Base-by-base conservation (phyloP, 2,888 invertebrate species). In the Calameuta pallipes region DNA sequence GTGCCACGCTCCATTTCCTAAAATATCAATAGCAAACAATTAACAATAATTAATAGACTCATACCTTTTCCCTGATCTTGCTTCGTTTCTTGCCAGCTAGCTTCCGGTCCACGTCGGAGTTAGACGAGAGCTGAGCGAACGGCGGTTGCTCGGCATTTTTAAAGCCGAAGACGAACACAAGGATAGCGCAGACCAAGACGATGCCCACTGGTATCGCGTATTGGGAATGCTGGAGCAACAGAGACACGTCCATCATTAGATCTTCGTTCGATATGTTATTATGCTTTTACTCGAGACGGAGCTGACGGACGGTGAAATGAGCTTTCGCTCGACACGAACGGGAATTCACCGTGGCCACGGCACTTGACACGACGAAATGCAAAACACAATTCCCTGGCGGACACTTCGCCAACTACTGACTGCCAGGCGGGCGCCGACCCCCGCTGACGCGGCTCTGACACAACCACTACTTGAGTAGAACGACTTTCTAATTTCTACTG, bases 71-170 rank as follows among this genome's bases (percentile, higher is more conserved):
- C 92, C 95, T 95, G 85, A 92, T 93, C 93, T 95, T 95, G 83
- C 85, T 91, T 86, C 94, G 93, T 91, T 95, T 95, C 92, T 95
- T 95, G 87, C 92, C 94, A 86, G 94, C 93, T 82, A 94, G 93
- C 92, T 95, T 95, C 90, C 94, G 94, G 87, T 95, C 95, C 90
- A 95, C 95, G 85, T 90, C 92, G 84, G 93, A 88, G 83, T 93
- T 92, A 84, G 93, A 91, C 71, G 94, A 93, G 82, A 95, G 92
- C 92, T 95, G 95, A 89, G 95, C 95, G 91, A 96, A 96, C 89
- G 96, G 95, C 89, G 97, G 97, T 92, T 96, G 96, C 91, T 95
- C 95, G 84, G 95, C 95, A 82, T 95, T 94, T 92, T 95, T 95
- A 92, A 96, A 96, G 82, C 96, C 96, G 92, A 96, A 96, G 83